Conservation (phyloP, 2,113 vertebrate species). For the Salminus brasiliensis region DNA sequence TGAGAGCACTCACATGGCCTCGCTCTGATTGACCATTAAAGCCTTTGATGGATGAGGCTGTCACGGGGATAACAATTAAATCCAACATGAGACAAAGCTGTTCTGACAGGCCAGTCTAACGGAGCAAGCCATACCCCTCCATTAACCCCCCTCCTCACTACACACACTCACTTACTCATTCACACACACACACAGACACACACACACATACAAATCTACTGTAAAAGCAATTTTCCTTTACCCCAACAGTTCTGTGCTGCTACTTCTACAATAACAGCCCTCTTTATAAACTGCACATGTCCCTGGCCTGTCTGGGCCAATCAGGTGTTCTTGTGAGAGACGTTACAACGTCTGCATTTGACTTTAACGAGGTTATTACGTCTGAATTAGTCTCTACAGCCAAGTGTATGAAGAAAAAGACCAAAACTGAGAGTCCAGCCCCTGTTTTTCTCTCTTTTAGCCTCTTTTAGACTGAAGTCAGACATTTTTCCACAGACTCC, state of each 20-base stretch:
- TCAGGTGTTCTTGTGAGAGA: conserved; percentile 7
- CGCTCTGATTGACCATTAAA: conserved; percentile 99
- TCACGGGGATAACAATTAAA: conserved; percentile 99
- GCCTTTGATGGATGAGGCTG: conserved; percentile 99
- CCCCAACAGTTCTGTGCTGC: not conserved
- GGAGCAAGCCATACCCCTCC: conserved; percentile 81
- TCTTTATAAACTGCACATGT: not conserved
- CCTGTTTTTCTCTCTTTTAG: not conserved
- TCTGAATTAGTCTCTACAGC: not conserved
- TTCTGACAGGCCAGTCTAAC: conserved; percentile 99
- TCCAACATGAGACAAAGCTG: conserved; percentile 99
- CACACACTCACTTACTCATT: conserved; percentile 12
- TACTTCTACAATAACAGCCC: not conserved
- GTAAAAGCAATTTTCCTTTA: not conserved
- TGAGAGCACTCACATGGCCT: conserved; percentile 97
- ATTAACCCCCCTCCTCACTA: conserved; percentile 44
- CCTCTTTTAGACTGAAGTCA: not conserved
- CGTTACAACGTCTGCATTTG: not conserved
- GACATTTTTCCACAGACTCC: not conserved
- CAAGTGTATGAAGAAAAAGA: not conserved
- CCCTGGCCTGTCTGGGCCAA: not conserved
- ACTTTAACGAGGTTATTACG: not conserved
- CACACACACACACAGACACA: conserved; percentile 20
- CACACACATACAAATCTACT: conserved; percentile 6
- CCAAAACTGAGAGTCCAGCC: not conserved